Conservation (phyloP, 2,113 vertebrate species). For the Cepphus grylle region DNA sequence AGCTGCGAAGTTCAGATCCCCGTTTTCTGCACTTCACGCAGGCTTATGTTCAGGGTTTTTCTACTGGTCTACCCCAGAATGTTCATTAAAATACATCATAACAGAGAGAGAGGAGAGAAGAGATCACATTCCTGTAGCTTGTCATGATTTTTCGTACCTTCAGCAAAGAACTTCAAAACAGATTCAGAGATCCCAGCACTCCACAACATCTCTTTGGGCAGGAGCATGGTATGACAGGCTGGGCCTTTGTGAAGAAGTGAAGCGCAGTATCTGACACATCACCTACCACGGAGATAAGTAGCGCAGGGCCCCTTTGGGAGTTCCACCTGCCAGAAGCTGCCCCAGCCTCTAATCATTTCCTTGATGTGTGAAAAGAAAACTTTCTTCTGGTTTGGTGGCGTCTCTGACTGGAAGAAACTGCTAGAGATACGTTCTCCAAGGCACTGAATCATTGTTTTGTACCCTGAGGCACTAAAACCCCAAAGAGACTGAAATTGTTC, state of each 20-base stretch:
- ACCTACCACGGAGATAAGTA: fast-evolving
- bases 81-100: not conserved
- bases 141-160: not conserved
- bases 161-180: not conserved
- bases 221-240: not conserved
- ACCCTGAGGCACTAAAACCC: not conserved
- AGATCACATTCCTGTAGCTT: not conserved
- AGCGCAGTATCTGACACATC: not conserved
- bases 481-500: not conserved
- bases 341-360: not conserved
- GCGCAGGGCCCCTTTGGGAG: not conserved
- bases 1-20: not conserved
- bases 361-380: not conserved
- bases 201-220: not conserved
- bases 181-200: not conserved
- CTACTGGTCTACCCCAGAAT: not conserved
- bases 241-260: not conserved
- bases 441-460: not conserved
- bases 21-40: not conserved
- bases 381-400: not conserved
- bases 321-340: not conserved
- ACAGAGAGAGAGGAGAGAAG: not conserved
- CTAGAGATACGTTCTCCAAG: not conserved
- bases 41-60: not conserved
- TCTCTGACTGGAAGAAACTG: not conserved